Evolutionary conservation across 2,888 invertebrate species (phyloP), one percentile per base, ranked within the genome.

Genomic region (Bedellia somnulentella): DNA sequence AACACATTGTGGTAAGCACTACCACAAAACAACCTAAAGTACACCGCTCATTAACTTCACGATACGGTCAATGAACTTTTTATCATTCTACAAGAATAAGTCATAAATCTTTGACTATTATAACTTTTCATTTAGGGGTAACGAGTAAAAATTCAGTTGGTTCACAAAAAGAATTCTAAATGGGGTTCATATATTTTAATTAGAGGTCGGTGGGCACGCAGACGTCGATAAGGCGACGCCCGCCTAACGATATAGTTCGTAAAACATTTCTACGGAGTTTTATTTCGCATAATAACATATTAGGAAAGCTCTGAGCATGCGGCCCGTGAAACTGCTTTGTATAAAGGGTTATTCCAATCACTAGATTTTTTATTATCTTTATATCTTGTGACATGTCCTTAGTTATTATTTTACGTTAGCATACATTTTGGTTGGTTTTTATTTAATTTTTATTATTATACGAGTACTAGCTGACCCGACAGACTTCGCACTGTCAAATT

Each of bases 231-330:
- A 57, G 52, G 52, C 49, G 46, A 15, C 47, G 53, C n/a, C n/a
- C n/a, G n/a, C 48, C 53, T 54, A 57, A 53, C 47, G 47, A 45
- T 46, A 47, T 17, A 24, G 27, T 24, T 24, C 24, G 24, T 29
- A 29, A 29, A 29, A n/a, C 24, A 16, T 24, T 29, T 29, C 14
- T 27, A 27, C 12, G 24, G 16, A 24, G 55, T 61, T 67, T 64
- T 68, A 70, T 70, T 66, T 60, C 66, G 55, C 59, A 54, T 71
- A 67, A 67, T 66, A 68, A 67, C 67, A 66, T 57, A 70, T 68
- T 67, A 66, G 57, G 47, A 40, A 43, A 45, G 29, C 49, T 44
- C 36, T 44, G 40, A 49, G 58, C 57, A 53, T 51, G 57, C 53
- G 52, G 50, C 42, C 33, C n/a, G n/a, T n/a, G n/a, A n/a, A n/a